Base-by-base conservation (phyloP, 2,888 invertebrate genomes). In the Lomographa bimaculata region DNA sequence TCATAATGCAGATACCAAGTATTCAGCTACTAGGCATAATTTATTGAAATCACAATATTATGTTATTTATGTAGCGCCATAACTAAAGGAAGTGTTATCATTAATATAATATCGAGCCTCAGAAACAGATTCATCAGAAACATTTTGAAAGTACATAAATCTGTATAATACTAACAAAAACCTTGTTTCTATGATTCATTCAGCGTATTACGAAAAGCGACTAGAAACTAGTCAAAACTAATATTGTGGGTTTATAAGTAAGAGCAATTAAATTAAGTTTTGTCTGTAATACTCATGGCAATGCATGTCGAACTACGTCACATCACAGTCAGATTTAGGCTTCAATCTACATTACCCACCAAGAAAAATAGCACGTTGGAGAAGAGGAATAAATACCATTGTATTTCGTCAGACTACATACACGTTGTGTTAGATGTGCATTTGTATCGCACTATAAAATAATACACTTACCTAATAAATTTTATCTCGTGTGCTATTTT, bases 251-350 rank as follows among this genome's bases (percentile, higher is more conserved):
- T 52, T 57, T 60, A 50, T 52, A 50, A 46, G 59, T 55, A 49
- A 50, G 46, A 49, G 50, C 54, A 50, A 39, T 57, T 52, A 52
- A 36, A 40, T 46, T 42, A 52, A 54, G 48, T 66, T 69, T 57
- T 54, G 60, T 69, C 58, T 71, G 70, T 69, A 80, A 80, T 80
- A 81, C 79, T 81, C 79, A 79, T 60, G 53, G 59, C 65, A 71
- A 72, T 71, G 71, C 73, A 71, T 66, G 65, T 69, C 57, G 60
- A 67, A 64, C 69, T 81, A 79, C 75, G 74, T 74, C 70, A 73
- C 82, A 82, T 85, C 83, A 84, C 87, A 85, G 73, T 74, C 72
- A 70, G 71, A 64, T 69, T 65, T 67, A 61, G 57, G 60, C 71
- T 33, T 45, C 45, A 66, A 68, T 61, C 60, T 27, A 27, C 23